These are phyloP conservation scores for Alviniconcha strummeri DNA, from an alignment of 2,888 invertebrate species.

Conservation along the genomic window DNA sequence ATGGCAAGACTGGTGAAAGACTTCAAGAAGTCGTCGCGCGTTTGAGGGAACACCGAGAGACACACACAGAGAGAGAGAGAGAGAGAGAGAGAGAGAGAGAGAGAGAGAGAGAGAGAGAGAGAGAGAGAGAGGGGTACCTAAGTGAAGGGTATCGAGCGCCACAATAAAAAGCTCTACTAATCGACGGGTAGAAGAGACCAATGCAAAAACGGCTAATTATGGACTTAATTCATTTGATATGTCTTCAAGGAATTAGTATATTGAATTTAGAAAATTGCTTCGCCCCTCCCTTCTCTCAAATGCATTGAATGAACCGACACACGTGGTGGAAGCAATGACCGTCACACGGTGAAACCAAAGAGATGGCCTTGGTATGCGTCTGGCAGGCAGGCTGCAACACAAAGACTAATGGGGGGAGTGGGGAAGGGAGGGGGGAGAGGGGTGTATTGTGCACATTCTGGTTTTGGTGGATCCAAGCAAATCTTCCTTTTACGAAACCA, in stretches of 20 bases:
- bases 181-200: not conserved
- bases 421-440: not conserved
- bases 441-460: not conserved
- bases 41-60: not conserved
- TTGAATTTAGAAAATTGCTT: not conserved
- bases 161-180: not conserved
- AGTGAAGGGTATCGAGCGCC: not conserved
- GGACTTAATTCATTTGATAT: not conserved
- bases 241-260: not conserved
- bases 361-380: no score
- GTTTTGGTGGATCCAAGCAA: no score
- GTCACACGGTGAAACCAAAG: not conserved
- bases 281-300: no score
- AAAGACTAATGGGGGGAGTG: not conserved
- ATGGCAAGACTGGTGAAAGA: conserved; percentile 69
- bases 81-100: conserved; percentile 17
- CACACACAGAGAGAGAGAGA: conserved; percentile 15
- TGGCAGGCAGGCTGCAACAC: no score
- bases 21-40: conserved; percentile 42
- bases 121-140: conserved; percentile 20
- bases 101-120: conserved; percentile 27
- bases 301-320: no score
- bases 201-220: not conserved
- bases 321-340: not conserved
- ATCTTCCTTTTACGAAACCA: no score